Base-by-base conservation (phyloP, 2,888 invertebrate species). In the Pyrocoelia pectoralis region DNA sequence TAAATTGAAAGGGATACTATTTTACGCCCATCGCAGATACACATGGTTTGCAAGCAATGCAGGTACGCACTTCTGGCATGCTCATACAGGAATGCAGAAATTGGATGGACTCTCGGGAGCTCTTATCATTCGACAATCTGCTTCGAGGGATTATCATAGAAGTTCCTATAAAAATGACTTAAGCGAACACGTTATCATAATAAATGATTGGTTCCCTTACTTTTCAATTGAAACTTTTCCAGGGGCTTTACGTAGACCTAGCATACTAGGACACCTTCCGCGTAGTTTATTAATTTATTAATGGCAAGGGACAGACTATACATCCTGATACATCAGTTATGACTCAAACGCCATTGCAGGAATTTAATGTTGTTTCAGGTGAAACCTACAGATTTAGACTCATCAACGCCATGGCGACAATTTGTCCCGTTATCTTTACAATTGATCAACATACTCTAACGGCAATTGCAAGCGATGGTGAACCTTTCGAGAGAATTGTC, bases 31-130 rank as follows among this genome's bases (percentile, higher is more conserved):
- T 38, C 33, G 12, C 81, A 91, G 93, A 78, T 95, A 95, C 79
- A 94, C 94, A 85, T 95, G 93, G 24, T 24, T 5, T 6, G 24
- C 24, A 24, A 24, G 6, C 3, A 24, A 94, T 77, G 89, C 94
- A 5, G 95, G 95, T 68, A 95, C 94, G 8, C 94, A 95, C 79
- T 95, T 95, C 85, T 95, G 93, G 93, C 95, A 95, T 78, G 90
- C 95, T 9, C 95, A 95, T 79, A 93, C 94, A n/a, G 94, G 94
- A 77, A 84, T 94, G 1, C 94, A 95, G 77, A 94, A 94, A 80
- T 86, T 94, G 70, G 94, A 95, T 76, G 94, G 94, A 79, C 84
- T 94, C 41, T 93, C 93, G 76, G 94, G 94, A 60, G 93, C 93
- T 78, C 86, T 95, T 62, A 88, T 94, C 0, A 87, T 95, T 18